A percentile compares a stretch with the other conserved stretches of the same genome.
These are phyloP conservation scores for Hymenopus coronatus DNA, from an alignment of 2,888 invertebrate genomes.

Conservation along the genomic window DNA sequence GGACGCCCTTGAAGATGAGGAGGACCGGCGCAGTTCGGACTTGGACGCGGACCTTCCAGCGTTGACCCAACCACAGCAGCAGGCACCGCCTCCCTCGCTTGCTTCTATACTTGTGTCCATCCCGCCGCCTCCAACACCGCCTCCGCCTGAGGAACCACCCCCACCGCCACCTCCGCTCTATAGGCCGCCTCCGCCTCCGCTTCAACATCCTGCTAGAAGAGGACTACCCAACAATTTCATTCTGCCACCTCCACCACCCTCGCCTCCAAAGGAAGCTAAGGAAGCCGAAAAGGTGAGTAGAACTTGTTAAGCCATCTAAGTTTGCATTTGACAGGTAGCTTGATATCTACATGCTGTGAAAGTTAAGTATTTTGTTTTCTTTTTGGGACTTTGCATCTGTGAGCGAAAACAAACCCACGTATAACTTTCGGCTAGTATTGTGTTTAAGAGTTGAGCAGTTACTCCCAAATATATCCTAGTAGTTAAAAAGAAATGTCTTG, in stretches of 20 bases:
- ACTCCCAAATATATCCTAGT: too few species aligned
- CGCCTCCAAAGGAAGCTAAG: neutral
- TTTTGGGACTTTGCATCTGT: too few species aligned
- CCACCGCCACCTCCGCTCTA: neutral
- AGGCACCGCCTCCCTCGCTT: neutral
- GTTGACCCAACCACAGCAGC: neutral
- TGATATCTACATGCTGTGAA: too few species aligned
- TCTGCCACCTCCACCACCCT: neutral
- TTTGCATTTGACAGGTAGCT: too few species aligned
- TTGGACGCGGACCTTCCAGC: neutral
- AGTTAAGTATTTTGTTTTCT: too few species aligned
- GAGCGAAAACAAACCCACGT: too few species aligned
- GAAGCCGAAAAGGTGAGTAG: neutral
- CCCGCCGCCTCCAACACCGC: slow-evolving; percentile 2
- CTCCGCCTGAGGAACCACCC: neutral
- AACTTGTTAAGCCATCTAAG: neutral
- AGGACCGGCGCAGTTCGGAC: neutral
- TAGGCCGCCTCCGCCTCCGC: neutral
- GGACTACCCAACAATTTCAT: neutral
- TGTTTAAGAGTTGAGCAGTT: too few species aligned
- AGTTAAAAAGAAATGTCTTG: too few species aligned
- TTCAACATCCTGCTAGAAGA: neutral
- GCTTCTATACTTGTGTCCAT: neutral
- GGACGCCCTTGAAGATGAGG: slow-evolving; percentile 28
- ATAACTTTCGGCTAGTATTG: too few species aligned